Conservation (phyloP, 1,140 invertebrate genomes). For the Stegodyphus mimosarum region DNA sequence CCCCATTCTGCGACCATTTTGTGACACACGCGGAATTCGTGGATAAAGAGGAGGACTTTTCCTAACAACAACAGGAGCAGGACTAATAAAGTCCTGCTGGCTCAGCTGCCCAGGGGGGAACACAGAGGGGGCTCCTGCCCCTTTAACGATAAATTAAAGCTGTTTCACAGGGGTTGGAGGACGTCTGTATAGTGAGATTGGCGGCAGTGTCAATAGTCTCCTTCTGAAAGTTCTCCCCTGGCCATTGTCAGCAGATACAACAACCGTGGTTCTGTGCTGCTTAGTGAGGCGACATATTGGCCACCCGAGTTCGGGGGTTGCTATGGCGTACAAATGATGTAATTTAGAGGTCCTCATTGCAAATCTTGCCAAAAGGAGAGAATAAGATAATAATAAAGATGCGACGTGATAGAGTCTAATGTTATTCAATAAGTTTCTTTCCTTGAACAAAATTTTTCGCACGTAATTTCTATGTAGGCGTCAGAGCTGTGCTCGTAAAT, state of each 20-base stretch:
- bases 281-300: conserved; percentile 56
- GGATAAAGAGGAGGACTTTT: conserved; percentile 10
- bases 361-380: too few relatives aligned
- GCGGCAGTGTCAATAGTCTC: conserved; percentile 48
- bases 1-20: conserved; percentile 15
- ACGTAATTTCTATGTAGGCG: too few relatives aligned
- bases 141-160: conserved; percentile 59
- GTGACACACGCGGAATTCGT: conserved; percentile 21
- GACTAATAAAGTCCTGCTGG: conserved; percentile 55
- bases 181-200: background rate
- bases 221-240: conserved; percentile 26
- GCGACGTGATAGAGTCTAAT: too few relatives aligned
- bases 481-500: too few relatives aligned
- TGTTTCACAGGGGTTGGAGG: conserved; percentile 30
- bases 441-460: too few relatives aligned
- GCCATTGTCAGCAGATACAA: conserved; percentile 29
- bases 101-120: conserved; percentile 31
- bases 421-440: too few relatives aligned
- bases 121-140: background rate
- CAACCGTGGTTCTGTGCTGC: conserved; percentile 23
- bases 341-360: too few relatives aligned
- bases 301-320: conserved; percentile 1
- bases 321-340: too few relatives aligned
- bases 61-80: conserved; percentile 22
- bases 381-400: too few relatives aligned